Base-by-base conservation (phyloP, 1,140 invertebrate genomes). In the Bathynomus jamesi region DNA sequence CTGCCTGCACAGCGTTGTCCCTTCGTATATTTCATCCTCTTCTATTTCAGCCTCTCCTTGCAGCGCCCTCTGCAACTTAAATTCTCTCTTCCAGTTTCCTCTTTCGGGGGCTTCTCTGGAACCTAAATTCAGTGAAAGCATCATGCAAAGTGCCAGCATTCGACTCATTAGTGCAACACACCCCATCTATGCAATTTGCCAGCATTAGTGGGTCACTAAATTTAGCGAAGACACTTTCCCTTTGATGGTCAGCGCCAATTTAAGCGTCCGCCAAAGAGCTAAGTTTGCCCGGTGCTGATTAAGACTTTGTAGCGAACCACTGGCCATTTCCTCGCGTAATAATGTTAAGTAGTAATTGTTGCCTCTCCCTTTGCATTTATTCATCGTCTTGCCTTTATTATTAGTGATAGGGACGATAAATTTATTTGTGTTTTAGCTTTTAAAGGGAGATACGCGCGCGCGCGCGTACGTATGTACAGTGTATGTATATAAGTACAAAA, bases 271-370 rank as follows among this genome's bases (percentile, higher is more conserved):
- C 40, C 40, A 53, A 53, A 53, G 40, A 53, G 2, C 11, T 53
- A 53, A 53, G 21, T 53, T 53, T 53, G 40, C 40, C 5, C 40
- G 40, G 40, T 53, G 21, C 40, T 53, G 40, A 53, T 53, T 53
- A 53, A 53, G 40, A 53, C 40, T 53, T 53, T 53, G 40, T 53
- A 53, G 40, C 40, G 40, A 53, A 53, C 40, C 40, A 53, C 40
- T 53, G 40, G 40, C 40, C 40, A 53, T 53, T 53, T 53, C 40
- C 40, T 53, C 40, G 21, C 40, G 40, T 53, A 53, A 53, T 53
- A 53, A 53, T 53, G 40, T 53, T 53, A 53, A 53, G 40, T 53
- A 53, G 40, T 53, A 53, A 53, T 53, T 53, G 40, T 53, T 53
- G 40, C 40, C 5, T 53, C 21, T 53, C 40, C 40, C 40, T 53